Evolutionary conservation across 2,113 vertebrate genomes (phyloP).

Genomic region (Chaetura pelagica): DNA sequence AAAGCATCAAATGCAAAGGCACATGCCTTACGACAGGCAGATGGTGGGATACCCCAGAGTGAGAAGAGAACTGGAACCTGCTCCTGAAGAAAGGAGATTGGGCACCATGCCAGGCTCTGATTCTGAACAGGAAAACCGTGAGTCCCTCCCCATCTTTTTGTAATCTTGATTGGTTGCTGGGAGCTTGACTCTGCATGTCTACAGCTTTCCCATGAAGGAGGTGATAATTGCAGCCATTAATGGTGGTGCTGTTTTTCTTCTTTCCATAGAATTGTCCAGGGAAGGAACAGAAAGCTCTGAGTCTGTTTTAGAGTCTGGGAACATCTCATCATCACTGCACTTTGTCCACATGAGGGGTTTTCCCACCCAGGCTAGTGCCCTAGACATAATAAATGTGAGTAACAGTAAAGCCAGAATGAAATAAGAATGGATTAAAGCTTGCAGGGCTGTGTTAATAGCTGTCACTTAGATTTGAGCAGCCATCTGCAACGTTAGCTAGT

Average conservation of each 20-base stretch:
- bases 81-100: constrained; percentile 40
- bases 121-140: constrained; percentile 56
- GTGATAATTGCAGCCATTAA: no score
- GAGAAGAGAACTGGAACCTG: constrained; percentile 45
- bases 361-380: constrained; percentile 81
- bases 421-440: not conserved
- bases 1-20: constrained; percentile 75
- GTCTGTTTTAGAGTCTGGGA: constrained; percentile 16
- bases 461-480: not conserved
- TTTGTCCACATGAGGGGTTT: constrained; percentile 88
- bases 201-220: accelerated
- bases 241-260: not conserved
- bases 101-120: not conserved
- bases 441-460: not conserved
- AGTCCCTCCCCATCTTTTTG: not conserved
- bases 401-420: not conserved
- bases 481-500: not conserved
- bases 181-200: accelerated
- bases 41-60: constrained; percentile 26
- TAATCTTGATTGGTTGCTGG: not conserved
- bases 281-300: constrained; percentile 48
- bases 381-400: constrained; percentile 88
- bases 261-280: constrained; percentile 36
- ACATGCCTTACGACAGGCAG: constrained; percentile 37
- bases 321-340: not conserved